Conservation (phyloP, 2,888 invertebrate genomes). For the Mesodorylaimus sp. region DNA sequence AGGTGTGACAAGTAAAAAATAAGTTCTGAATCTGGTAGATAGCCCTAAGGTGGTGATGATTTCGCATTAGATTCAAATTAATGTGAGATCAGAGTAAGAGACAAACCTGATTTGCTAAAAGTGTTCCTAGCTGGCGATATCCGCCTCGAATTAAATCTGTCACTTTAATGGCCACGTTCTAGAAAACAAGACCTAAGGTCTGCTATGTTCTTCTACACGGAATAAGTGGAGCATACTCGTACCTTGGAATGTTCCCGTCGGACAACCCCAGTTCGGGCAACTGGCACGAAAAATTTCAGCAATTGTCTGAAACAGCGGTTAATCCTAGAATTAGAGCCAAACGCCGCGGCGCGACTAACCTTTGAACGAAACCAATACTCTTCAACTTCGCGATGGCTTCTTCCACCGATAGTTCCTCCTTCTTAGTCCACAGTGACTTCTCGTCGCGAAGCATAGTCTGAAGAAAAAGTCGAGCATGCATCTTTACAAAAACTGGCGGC, state of each 20-base stretch:
- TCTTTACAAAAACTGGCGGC: not conserved
- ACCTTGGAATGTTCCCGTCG: constrained; percentile 39
- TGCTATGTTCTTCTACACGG: too few relatives aligned
- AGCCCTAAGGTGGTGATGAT: constrained; percentile 30
- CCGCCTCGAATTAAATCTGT: too few relatives aligned
- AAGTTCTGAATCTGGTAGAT: constrained; percentile 31
- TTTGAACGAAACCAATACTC: too few relatives aligned
- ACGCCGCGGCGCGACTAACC: too few relatives aligned
- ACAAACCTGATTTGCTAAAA: too few relatives aligned
- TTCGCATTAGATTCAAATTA: too few relatives aligned
- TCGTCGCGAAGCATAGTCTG: constrained; percentile 13
- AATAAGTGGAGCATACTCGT: constrained; percentile 21
- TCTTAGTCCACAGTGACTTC: constrained; percentile 9
- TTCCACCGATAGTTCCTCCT: constrained; percentile 13
- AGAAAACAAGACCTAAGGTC: not conserved
- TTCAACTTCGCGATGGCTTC: constrained; percentile 16
- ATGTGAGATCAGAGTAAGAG: too few relatives aligned
- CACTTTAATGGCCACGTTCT: not conserved
- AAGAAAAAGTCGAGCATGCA: constrained; percentile 1
- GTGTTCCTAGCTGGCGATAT: too few relatives aligned
- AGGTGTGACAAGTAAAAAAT: constrained; percentile 31
- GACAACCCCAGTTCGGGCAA: constrained; percentile 31
- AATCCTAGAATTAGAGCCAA: too few relatives aligned
- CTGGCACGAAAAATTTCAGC: constrained; percentile 28
- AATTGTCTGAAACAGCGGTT: constrained; percentile 24